phyloP scores from a whole-genome alignment of 2,888 invertebrate genomes.

The Perithous albicinctus region DNA sequence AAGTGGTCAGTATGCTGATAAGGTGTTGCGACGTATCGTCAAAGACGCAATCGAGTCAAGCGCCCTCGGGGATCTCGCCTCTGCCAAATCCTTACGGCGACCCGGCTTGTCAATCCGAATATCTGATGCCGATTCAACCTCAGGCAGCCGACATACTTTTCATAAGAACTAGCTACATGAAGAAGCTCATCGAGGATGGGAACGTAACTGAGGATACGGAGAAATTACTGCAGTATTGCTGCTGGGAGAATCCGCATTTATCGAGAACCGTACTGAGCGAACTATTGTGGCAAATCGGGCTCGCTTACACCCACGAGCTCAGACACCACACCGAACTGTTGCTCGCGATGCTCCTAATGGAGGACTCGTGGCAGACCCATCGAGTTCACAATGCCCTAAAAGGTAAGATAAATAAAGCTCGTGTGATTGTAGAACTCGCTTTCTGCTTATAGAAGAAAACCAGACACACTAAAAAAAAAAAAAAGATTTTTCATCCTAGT shows the following conservation, averaged over 20 bases:
- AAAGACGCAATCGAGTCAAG: conserved; percentile 85
- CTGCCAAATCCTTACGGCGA: conserved; percentile 92
- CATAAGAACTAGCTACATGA: conserved; percentile 94
- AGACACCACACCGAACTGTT: conserved; percentile 96
- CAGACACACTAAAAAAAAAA: no score
- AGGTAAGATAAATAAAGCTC: conserved; percentile 85
- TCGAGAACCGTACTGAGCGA: conserved; percentile 95
- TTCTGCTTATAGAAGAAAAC: no score
- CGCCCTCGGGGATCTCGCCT: conserved; percentile 86
- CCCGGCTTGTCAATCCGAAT: conserved; percentile 86
- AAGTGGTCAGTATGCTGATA: conserved; percentile 94
- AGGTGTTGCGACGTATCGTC: conserved; percentile 95
- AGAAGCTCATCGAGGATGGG: conserved; percentile 97
- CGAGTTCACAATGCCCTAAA: conserved; percentile 97
- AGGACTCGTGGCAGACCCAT: conserved; percentile 98
- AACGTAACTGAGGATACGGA: conserved; percentile 96
- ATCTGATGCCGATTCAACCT: conserved; percentile 89
- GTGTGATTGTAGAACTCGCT: no score
- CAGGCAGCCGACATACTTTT: conserved; percentile 94
- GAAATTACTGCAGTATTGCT: conserved; percentile 95
- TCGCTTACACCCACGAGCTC: conserved; percentile 97
- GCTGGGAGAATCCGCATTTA: conserved; percentile 98
- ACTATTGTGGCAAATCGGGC: conserved; percentile 94
- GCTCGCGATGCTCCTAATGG: conserved; percentile 93
- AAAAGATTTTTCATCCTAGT: no score